Conservation (phyloP, 2,888 invertebrate species). For the Bombylius major region DNA sequence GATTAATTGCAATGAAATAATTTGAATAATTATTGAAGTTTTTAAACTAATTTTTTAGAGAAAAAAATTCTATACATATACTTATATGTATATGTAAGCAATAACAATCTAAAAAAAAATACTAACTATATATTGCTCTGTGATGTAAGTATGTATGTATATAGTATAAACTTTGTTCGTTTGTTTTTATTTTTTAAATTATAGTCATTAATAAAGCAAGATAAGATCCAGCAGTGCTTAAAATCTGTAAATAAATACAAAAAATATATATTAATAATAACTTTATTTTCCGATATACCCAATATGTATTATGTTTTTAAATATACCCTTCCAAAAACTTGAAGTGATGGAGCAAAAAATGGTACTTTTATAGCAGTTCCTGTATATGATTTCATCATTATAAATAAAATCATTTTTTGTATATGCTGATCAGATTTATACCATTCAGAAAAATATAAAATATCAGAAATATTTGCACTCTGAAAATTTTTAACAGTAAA, state of each 20-base stretch:
- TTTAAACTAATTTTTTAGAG: too few relatives aligned
- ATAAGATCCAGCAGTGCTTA: slow-evolving; percentile 30
- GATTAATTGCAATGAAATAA: too few relatives aligned
- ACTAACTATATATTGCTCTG: too few relatives aligned
- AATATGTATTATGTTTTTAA: background rate
- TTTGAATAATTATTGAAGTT: too few relatives aligned
- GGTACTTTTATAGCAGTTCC: slow-evolving; percentile 7
- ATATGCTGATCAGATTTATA: slow-evolving; percentile 4
- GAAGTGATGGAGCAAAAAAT: slow-evolving; percentile 11
- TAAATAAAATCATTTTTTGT: slow-evolving; percentile 7
- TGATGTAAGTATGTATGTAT: too few relatives aligned
- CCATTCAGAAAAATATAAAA: slow-evolving; percentile 9
- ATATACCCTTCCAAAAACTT: slow-evolving; percentile 3
- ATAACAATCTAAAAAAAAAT: too few relatives aligned
- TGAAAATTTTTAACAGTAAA: background rate
- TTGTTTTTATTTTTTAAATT: slow-evolving; percentile 8
- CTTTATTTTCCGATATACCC: background rate
- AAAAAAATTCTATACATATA: too few relatives aligned
- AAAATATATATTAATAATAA: background rate
- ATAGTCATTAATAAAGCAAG: slow-evolving; percentile 28
- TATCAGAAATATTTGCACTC: slow-evolving; percentile 4
- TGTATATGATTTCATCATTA: slow-evolving; percentile 7
- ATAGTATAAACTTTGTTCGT: too few relatives aligned
- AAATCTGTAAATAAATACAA: slow-evolving; percentile 20
- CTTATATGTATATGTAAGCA: too few relatives aligned